Percentiles rank a stretch among this genome's conserved stretches.
Conservation (phyloP, 2,888 invertebrate genomes). For the Ashinkailepas kermadecensis region DNA sequence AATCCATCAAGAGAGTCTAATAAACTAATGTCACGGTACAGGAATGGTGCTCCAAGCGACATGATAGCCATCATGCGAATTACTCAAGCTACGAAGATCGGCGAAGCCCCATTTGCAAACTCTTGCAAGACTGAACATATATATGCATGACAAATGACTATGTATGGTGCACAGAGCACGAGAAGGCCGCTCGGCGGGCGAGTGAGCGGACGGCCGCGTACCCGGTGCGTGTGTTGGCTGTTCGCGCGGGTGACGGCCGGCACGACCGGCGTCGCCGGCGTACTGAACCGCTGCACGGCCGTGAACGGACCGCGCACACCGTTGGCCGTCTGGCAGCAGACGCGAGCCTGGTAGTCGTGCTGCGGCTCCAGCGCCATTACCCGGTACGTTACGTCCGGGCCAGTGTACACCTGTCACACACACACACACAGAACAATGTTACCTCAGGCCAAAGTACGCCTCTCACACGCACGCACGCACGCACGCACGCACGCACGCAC, state of each 20-base stretch:
- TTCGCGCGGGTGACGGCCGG: constrained; percentile 31
- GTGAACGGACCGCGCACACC: constrained; percentile 63
- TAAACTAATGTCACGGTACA: no score
- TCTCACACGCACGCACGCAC: background rate
- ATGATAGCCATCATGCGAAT: no score
- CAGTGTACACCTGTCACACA: constrained; percentile 45
- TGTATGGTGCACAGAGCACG: no score
- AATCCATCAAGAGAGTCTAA: no score
- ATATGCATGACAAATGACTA: no score
- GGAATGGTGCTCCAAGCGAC: no score
- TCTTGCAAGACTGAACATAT: no score
- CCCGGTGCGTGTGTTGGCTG: constrained; percentile 28
- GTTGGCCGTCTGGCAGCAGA: constrained; percentile 63
- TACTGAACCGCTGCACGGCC: constrained; percentile 54
- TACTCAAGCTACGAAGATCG: no score
- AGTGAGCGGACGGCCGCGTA: no score
- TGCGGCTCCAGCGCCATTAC: constrained; percentile 60
- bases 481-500: constrained; percentile 24
- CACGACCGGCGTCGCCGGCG: constrained; percentile 40
- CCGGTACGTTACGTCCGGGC: constrained; percentile 47
- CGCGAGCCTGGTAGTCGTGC: constrained; percentile 66
- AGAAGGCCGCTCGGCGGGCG: no score
- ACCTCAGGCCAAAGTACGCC: background rate
- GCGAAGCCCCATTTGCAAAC: no score
- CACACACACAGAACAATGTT: background rate